Base-by-base conservation (phyloP, 2,888 invertebrate genomes). In the Acanthosepion lycidas region DNA sequence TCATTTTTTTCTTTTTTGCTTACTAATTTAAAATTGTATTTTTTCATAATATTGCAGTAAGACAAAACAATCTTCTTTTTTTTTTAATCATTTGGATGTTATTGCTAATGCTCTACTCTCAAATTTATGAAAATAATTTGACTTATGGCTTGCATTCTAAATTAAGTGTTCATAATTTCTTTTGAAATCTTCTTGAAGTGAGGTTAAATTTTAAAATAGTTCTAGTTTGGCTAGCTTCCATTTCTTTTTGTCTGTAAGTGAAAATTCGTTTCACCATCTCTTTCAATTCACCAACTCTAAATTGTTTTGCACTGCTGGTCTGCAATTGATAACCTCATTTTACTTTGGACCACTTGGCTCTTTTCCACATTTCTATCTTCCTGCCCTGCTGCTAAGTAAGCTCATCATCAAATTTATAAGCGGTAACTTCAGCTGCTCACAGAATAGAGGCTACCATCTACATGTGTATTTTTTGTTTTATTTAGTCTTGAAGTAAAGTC, bases 261-360 rank as follows among this genome's bases (percentile, higher is more conserved):
- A 9, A 28, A 4, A 78, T n/a, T n/a, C 28, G 6, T 78, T 3
- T n/a, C 6, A 42, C 33, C 33, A 33, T 78, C 28, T 78, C 78
- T n/a, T n/a, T 28, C 78, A n/a, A n/a, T 59, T 59, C 55, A 23
- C 59, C 6, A 59, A 23, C 28, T 78, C 8, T 8, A 78, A 78
- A 78, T 78, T 78, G 15, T 78, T 78, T n/a, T 28, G n/a, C 28
- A 78, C n/a, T 64, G 6, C 64, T 64, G 28, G 64, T 64, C 8
- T n/a, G 78, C n/a, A 78, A 78, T 78, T n/a, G 59, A 59, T 78
- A 78, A 78, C 78, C 78, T 78, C 78, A 78, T 78, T n/a, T 78
- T 78, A 28, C 64, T n/a, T 78, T n/a, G 8, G 78, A 78, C 78
- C 78, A 78, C 28, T 78, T 78, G 78, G 78, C 78, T n/a, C 9